Evolutionary conservation across 2,797 vertebrate genomes (phyloP).

Genomic region (Pseudochirops cupreus): DNA sequence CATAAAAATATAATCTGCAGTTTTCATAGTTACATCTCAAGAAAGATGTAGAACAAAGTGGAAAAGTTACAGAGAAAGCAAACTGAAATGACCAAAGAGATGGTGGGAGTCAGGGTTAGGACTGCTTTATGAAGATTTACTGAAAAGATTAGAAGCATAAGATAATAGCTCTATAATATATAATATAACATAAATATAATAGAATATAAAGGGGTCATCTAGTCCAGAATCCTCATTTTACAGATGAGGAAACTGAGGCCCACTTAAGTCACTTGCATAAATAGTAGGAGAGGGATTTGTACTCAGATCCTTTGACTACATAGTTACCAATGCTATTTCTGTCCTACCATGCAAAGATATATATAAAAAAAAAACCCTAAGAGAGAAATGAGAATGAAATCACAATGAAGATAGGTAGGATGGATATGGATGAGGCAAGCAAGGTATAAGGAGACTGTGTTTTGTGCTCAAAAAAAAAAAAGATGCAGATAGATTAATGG

Average conservation of each 20-base stretch:
- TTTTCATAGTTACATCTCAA: background rate
- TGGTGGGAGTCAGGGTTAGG: background rate
- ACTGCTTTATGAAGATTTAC: background rate
- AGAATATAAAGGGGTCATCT: background rate
- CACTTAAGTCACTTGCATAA: background rate
- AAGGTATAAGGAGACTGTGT: background rate
- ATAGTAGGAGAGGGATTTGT: background rate
- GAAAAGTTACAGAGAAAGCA: background rate
- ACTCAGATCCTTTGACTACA: background rate
- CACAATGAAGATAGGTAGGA: background rate
- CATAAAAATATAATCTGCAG: background rate
- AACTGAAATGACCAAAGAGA: background rate
- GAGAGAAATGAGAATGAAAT: background rate
- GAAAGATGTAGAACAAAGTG: background rate
- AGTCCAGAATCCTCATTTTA: background rate
- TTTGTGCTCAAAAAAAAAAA: background rate
- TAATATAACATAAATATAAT: too few species aligned
- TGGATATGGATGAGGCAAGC: background rate
- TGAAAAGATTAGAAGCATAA: background rate
- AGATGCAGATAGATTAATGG: background rate
- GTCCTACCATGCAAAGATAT: background rate
- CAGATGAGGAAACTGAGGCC: background rate
- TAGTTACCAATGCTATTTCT: background rate
- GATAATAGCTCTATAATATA: background rate
- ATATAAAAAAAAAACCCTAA: background rate